Evolutionary conservation across 2,797 vertebrate genomes (phyloP), one percentile per base, ranked within the genome.

Genomic region (Rhadinocentrus ornatus): DNA sequence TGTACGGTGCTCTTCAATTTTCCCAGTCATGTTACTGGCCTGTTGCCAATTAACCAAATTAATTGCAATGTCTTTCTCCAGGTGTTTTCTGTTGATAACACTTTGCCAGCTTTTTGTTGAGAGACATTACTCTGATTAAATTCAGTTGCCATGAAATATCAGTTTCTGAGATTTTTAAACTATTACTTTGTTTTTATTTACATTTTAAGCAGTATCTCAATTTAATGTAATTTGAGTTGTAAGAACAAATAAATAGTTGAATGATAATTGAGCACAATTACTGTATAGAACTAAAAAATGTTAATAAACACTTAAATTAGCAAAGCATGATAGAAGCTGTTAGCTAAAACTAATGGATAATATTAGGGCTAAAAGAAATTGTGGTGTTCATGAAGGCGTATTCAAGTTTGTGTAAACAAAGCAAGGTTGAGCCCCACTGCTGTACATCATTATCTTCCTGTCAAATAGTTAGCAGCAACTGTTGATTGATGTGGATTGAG

Each of bases 401-500:
- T 48, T 74, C 52, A 12, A 12, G 32, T 39, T 66, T 24, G 44
- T 77, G 15, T 70, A 59, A 67, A 50, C 55, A 53, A 35, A 11
- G 8, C 6, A 16, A 18, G 15, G 24, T 22, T n/a, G 56, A 24
- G n/a, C 52, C 5, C 52, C 15, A 31, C 29, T 64, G 29, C 75
- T 73, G 50, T 6, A 52, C 60, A 22, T 68, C 61, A 61, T 71
- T 56, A 64, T 57, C 55, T 44, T 35, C 39, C 55, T 31, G 68
- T 75, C 77, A 85, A 73, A 79, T 56, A 48, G 34, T 73, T 57
- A 77, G 13, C 68, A 54, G 46, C 50, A 60, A 22, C 54, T 48
- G 69, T 62, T 68, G 66, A 70, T 58, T 77, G 79, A 77, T 76
- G 60, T 53, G 65, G 66, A 84, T 71, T 66, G 76, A 77, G 54